Evolutionary conservation across 2,888 invertebrate genomes (phyloP), one percentile per base, ranked within the genome.

Genomic region (Drosophila leonis): DNA sequence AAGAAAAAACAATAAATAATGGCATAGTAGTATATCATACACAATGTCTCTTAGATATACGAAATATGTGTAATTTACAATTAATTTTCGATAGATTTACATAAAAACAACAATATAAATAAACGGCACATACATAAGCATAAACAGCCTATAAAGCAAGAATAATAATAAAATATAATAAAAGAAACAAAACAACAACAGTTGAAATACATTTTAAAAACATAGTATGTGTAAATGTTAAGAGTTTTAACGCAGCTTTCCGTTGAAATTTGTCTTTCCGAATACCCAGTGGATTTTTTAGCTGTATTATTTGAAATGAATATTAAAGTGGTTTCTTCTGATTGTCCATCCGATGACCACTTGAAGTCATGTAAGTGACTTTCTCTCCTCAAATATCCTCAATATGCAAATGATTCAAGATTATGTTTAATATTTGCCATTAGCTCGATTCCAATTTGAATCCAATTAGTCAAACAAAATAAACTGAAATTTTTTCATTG

Each of bases 11-110:
- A 76, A 20, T 33, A 55, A 74, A 57, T 37, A 55, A 63, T 27
- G 24, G 62, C 57, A 51, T 31, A 41, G 24, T 24, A 61, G 61
- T 27, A 39, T 37, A 41, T 18, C 46, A 18, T 24, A 42, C 39
- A 49, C 65, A 33, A 44, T 56, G 60, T 64, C 60, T 63, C 57
- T 54, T 52, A 52, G 52, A 35, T 52, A 44, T 51, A 46, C 52
- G 49, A 55, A 72, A 48, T 29, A 56, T 44, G 63, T 59, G 65
- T 63, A 72, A 71, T 62, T 65, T 82, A 65, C 66, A 71, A 76
- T 75, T 86, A 82, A 85, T 88, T 86, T 86, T 86, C 78, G 84
- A 88, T 86, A 86, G 86, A 86, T 88, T 86, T 86, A 88, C 86
- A 84, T 85, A 71, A 77, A 64, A 62, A 33, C 46, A 68, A 72